A percentile compares a stretch with the other conserved stretches of the same genome.
Conservation (phyloP, 2,113 vertebrate genomes). For the Suricata suricatta region DNA sequence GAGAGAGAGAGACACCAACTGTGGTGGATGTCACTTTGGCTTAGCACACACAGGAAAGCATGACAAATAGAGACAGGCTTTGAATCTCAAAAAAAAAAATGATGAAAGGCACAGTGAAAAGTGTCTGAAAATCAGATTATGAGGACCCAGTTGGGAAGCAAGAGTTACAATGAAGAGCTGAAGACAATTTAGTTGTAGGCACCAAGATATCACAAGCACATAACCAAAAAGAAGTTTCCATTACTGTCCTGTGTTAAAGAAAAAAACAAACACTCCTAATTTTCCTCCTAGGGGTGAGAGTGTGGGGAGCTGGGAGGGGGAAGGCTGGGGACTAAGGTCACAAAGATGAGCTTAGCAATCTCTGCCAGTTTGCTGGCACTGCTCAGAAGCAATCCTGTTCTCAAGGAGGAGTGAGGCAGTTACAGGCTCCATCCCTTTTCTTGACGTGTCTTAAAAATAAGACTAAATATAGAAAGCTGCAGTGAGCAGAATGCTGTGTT, state of each 20-base stretch:
- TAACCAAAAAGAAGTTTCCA: not conserved
- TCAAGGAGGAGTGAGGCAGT: not conserved
- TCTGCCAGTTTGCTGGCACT: not conserved
- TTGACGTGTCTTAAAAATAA: not conserved
- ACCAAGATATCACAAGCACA: not conserved
- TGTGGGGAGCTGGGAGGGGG: not conserved
- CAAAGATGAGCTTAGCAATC: not conserved
- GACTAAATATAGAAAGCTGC: not conserved
- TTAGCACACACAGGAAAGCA: not conserved
- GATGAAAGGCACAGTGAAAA: not conserved
- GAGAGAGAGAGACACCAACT: not conserved
- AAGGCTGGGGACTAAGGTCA: not conserved
- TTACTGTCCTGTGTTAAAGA: not conserved
- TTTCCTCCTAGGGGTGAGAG: not conserved
- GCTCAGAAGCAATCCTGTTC: not conserved
- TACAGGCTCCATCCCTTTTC: not conserved
- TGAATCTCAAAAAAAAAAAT: not conserved
- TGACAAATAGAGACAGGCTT: not conserved
- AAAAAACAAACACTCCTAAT: not conserved
- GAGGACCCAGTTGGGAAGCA: not conserved
- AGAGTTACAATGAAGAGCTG: not conserved
- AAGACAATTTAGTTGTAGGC: not conserved
- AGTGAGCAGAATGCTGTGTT: not conserved
- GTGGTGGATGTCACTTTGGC: not conserved
- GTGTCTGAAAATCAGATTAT: not conserved